Evolutionary conservation across 2,113 vertebrate species (phyloP).

Genomic region (Xenotilapia flavipinnis): DNA sequence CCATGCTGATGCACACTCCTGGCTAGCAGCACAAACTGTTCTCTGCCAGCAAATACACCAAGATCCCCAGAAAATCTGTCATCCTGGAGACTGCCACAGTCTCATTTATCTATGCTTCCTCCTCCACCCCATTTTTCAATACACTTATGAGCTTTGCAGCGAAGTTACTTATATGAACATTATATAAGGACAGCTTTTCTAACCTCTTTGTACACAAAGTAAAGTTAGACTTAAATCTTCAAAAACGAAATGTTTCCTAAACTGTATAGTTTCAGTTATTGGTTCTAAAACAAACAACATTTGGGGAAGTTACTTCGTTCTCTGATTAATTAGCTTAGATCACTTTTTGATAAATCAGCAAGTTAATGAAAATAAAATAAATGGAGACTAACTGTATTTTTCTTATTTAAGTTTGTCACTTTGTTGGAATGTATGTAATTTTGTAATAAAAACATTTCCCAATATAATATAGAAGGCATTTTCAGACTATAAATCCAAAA

Average conservation of each 20-base stretch:
- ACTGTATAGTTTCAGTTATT: not conserved
- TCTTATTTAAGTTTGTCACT: not conserved
- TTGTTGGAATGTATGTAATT: not conserved
- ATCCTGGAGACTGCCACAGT: not conserved
- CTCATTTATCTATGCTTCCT: not conserved
- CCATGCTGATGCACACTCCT: slow-evolving; percentile 26
- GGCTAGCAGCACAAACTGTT: slow-evolving; percentile 21
- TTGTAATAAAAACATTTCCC: not conserved
- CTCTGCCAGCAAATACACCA: slow-evolving; percentile 22
- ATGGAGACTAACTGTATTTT: not conserved
- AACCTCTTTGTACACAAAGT: not conserved
- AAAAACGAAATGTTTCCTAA: not conserved
- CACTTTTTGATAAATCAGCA: not conserved
- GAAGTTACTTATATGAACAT: not conserved
- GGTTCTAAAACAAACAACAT: not conserved
- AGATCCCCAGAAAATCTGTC: slow-evolving; percentile 43
- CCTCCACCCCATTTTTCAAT: not conserved
- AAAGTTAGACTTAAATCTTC: not conserved
- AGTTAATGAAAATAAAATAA: not conserved
- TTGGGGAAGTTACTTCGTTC: not conserved
- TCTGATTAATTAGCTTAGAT: not conserved
- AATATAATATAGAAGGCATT: not conserved
- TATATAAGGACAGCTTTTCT: not conserved
- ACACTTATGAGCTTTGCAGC: not conserved
- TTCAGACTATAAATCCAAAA: not conserved